Evolutionary conservation across 1,140 invertebrate genomes (phyloP).

Genomic region (Cyphomyrmex costatus): DNA sequence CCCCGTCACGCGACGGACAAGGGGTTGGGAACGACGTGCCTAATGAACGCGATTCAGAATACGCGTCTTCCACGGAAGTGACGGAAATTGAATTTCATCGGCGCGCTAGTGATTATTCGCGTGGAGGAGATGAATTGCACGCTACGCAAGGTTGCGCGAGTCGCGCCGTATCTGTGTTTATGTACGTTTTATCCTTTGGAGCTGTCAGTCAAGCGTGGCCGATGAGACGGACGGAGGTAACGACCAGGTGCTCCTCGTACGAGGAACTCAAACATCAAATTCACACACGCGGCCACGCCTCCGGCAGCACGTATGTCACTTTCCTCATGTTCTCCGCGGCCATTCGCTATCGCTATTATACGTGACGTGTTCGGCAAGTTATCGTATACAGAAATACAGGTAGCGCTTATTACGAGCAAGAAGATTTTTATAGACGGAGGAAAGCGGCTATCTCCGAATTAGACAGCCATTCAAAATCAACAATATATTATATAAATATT

Average conservation of each 20-base stretch:
- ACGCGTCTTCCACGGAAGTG: conserved; percentile 66
- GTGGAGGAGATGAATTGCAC: conserved; percentile 67
- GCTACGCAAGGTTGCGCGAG: conserved; percentile 49
- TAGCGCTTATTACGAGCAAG: conserved; percentile 14
- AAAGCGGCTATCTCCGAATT: background rate
- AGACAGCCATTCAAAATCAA: background rate
- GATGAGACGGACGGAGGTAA: conserved; percentile 55
- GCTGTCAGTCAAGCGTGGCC: conserved; percentile 58
- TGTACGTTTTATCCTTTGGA: conserved; percentile 53
- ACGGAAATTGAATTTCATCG: conserved; percentile 75
- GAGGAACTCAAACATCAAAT: conserved; percentile 68
- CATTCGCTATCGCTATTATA: conserved; percentile 49
- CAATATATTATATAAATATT: background rate
- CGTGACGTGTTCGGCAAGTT: background rate
- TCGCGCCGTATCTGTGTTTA: conserved; percentile 66
- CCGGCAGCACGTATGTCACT: conserved; percentile 59
- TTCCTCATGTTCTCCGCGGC: conserved; percentile 21
- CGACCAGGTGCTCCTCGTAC: conserved; percentile 50
- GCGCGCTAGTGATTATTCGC: conserved; percentile 55
- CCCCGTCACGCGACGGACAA: conserved; percentile 47
- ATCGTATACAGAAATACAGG: conserved; percentile 20
- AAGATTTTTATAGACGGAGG: background rate
- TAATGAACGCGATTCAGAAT: conserved; percentile 74
- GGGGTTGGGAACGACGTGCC: conserved; percentile 58
- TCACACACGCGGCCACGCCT: conserved; percentile 53